Evolutionary conservation across 2,797 vertebrate genomes (phyloP).

Genomic region (Chaenodraco wilsoni): DNA sequence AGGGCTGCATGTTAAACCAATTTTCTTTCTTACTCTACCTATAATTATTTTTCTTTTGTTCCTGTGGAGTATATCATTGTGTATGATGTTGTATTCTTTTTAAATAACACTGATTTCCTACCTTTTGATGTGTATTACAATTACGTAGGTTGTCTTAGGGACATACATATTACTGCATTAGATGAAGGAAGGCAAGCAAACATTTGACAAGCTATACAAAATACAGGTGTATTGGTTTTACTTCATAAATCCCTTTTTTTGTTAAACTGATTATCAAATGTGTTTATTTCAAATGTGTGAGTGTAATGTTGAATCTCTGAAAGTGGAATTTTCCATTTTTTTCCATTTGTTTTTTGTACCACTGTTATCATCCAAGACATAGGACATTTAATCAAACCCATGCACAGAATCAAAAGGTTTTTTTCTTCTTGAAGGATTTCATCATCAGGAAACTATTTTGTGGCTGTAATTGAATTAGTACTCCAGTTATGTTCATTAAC

Average conservation of each 20-base stretch:
- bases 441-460: neutral
- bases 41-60: neutral
- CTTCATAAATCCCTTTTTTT: neutral
- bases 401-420: no score
- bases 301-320: neutral
- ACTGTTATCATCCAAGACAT: neutral
- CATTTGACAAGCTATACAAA: neutral
- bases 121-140: neutral
- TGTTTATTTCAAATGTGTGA: neutral
- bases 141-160: neutral
- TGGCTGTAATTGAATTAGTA: neutral
- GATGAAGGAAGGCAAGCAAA: neutral
- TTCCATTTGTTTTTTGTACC: no score
- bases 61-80: neutral
- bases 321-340: neutral
- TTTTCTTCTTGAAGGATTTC: neutral
- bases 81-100: neutral
- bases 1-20: neutral
- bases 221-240: neutral
- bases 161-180: neutral
- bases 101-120: neutral
- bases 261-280: neutral
- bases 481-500: slow-evolving; percentile 24
- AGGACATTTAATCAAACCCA: no score
- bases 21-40: neutral